Conservation (phyloP, 2,113 vertebrate species). For the Gnathonemus echidnorhynchus region DNA sequence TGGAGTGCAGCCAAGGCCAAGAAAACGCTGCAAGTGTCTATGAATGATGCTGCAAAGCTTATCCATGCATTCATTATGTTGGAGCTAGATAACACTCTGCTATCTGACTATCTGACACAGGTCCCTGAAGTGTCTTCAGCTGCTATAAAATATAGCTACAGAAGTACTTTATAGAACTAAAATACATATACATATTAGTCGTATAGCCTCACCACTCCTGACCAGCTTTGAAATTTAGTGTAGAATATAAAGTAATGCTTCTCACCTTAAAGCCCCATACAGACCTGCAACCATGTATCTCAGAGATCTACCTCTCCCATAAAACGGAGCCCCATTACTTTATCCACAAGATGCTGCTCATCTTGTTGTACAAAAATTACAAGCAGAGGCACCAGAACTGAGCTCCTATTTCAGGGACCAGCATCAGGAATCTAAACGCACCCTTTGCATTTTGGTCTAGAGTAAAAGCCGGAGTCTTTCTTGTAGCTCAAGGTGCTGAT, state of each 20-base stretch:
- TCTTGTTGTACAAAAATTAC: background rate
- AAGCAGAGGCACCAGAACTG: background rate
- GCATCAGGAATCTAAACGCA: background rate
- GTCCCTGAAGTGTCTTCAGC: background rate
- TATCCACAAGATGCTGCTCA: background rate
- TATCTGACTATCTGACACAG: background rate
- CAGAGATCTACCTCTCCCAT: background rate
- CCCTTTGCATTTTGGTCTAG: background rate
- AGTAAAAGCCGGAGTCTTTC: background rate
- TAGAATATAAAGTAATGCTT: background rate
- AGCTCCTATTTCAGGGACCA: background rate
- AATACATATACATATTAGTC: background rate
- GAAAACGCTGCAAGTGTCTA: background rate
- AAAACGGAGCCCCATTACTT: background rate
- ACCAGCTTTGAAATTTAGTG: background rate
- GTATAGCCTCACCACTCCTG: background rate
- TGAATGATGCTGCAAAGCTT: conserved; percentile 3
- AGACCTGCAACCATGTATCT: background rate
- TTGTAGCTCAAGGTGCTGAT: background rate
- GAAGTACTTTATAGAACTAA: background rate
- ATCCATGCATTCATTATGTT: background rate
- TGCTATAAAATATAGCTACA: background rate
- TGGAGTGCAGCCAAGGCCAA: background rate
- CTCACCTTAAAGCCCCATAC: background rate
- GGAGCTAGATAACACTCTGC: background rate